These are phyloP conservation scores for Enhydra lutris DNA, from an alignment of 2,113 vertebrate genomes.

Conservation along the genomic window DNA sequence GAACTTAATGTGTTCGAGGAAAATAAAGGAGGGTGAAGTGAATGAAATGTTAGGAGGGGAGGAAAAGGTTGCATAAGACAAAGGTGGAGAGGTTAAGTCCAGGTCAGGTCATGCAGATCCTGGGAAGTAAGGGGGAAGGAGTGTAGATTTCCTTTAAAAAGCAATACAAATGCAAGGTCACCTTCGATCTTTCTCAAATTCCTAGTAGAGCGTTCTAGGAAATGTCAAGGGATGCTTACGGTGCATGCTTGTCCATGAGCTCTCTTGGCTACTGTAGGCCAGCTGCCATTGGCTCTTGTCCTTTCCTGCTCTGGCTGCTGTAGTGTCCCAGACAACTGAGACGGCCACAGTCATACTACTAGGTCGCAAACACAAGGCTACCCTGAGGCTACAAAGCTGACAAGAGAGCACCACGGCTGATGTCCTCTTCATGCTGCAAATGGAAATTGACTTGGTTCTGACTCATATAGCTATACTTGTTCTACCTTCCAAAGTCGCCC, in stretches of 20 bases:
- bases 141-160: not conserved
- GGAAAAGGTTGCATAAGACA: not conserved
- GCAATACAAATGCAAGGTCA: not conserved
- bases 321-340: not conserved
- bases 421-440: not conserved
- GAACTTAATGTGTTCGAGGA: not conserved
- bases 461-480: not conserved
- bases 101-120: not conserved
- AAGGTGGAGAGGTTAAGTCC: not conserved
- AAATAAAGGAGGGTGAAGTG: not conserved
- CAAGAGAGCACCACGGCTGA: not conserved
- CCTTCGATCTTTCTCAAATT: not conserved
- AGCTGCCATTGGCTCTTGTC: not conserved
- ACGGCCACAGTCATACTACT: not conserved
- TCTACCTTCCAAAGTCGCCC: not conserved
- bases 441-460: not conserved
- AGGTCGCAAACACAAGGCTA: not conserved
- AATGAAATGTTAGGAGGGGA: not conserved
- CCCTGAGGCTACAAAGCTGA: not conserved
- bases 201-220: not conserved
- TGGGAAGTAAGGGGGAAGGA: not conserved
- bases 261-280: not conserved
- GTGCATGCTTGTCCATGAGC: not conserved
- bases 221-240: not conserved
- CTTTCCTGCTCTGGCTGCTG: not conserved